A percentile compares a stretch with the other conserved stretches of the same genome.
Evolutionary conservation across 2,888 invertebrate genomes (phyloP).

Genomic region (Subacronicta megacephala): DNA sequence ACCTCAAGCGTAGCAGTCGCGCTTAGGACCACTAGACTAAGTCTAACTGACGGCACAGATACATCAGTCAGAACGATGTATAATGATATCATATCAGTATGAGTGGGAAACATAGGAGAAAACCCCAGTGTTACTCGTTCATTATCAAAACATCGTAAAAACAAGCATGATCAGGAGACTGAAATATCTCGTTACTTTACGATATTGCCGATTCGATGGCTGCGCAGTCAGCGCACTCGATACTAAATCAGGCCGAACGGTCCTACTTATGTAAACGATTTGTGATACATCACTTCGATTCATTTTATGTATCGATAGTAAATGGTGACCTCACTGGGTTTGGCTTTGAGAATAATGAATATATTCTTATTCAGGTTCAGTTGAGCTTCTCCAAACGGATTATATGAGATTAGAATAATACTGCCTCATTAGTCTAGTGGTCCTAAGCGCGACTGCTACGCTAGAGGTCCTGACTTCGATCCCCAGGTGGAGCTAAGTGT

Average conservation of each 20-base stretch:
- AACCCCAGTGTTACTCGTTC: not conserved
- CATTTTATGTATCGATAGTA: constrained; percentile 34
- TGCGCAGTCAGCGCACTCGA: constrained; percentile 29
- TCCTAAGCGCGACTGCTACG: too few relatives aligned
- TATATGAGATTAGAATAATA: too few relatives aligned
- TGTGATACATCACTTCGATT: constrained; percentile 25
- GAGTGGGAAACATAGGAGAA: too few relatives aligned
- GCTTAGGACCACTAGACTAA: too few relatives aligned
- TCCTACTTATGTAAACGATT: constrained; percentile 49
- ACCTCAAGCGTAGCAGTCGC: too few relatives aligned
- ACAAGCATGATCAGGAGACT: constrained; percentile 15
- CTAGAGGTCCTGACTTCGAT: too few relatives aligned
- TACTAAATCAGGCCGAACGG: constrained; percentile 37
- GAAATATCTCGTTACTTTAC: constrained; percentile 26
- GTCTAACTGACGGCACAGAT: too few relatives aligned
- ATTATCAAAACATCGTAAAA: not conserved
- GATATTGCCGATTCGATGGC: constrained; percentile 13
- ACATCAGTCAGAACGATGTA: too few relatives aligned
- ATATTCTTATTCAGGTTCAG: not conserved
- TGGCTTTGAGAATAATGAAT: not conserved
- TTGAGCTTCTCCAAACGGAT: too few relatives aligned
- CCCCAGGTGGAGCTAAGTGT: too few relatives aligned
- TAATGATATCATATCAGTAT: too few relatives aligned
- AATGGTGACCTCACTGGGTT: constrained; percentile 3
- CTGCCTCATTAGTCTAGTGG: too few relatives aligned